A percentile compares a stretch with the other conserved stretches of the same genome.
phyloP scores from a whole-genome alignment of 2,888 invertebrate species.

The Protophormia terraenovae region DNA sequence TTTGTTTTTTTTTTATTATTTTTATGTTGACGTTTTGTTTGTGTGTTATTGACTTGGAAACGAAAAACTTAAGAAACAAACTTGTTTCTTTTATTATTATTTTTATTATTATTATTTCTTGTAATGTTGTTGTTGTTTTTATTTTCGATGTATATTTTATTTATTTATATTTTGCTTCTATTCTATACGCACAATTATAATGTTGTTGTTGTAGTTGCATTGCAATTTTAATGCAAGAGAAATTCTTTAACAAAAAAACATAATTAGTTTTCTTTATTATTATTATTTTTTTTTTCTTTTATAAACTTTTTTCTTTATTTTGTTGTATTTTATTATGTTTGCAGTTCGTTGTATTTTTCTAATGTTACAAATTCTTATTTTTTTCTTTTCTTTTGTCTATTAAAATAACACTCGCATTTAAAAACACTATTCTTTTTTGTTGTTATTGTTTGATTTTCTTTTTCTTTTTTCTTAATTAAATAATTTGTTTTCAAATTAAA shows the following conservation, averaged over 20 bases:
- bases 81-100: slow-evolving; percentile 60
- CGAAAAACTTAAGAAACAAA: slow-evolving; percentile 70
- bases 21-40: no score
- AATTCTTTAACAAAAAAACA: slow-evolving; percentile 59
- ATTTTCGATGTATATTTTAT: background rate
- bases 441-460: background rate
- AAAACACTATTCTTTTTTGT: slow-evolving; percentile 2
- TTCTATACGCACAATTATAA: slow-evolving; percentile 61
- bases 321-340: background rate
- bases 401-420: slow-evolving; percentile 25
- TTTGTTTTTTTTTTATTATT: background rate
- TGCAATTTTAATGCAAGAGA: slow-evolving; percentile 63
- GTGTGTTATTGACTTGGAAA: slow-evolving; percentile 47
- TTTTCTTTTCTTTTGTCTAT: background rate
- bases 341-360: background rate
- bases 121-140: slow-evolving; percentile 27
- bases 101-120: background rate
- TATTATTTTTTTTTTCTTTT: slow-evolving; percentile 1
- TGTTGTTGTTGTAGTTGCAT: slow-evolving; percentile 55
- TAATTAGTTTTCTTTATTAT: slow-evolving; percentile 59
- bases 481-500: background rate
- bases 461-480: background rate
- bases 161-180: slow-evolving; percentile 4
- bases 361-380: background rate
- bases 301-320: slow-evolving; percentile 16